Evolutionary conservation across 2,888 invertebrate species (phyloP).

Genomic region (Parascotia fuliginaria): DNA sequence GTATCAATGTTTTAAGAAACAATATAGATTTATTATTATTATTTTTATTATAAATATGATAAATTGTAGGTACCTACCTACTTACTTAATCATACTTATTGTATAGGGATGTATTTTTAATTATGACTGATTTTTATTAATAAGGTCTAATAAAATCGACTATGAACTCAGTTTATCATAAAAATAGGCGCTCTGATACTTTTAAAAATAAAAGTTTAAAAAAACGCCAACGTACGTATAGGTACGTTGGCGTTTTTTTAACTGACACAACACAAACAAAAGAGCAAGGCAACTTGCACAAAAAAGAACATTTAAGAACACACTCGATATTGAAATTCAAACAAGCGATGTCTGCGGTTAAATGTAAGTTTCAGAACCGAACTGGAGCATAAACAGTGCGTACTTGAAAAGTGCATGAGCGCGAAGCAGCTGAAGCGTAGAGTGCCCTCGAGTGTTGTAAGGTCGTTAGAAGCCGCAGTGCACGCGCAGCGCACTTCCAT

Average conservation of each 20-base stretch:
- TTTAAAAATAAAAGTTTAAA: neutral
- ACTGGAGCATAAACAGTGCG: constrained; percentile 78
- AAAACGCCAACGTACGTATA: neutral
- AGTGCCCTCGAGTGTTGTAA: constrained; percentile 64
- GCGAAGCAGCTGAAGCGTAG: constrained; percentile 63
- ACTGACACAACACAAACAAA: neutral
- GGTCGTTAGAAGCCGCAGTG: constrained; percentile 68
- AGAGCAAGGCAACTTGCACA: neutral
- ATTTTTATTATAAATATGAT: too few species aligned
- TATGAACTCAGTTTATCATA: too few species aligned
- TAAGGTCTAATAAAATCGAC: too few species aligned
- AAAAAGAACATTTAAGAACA: constrained; percentile 2
- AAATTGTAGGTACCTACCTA: too few species aligned
- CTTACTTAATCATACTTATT: too few species aligned
- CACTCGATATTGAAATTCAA: constrained; percentile 52
- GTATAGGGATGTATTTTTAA: too few species aligned
- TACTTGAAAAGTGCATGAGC: constrained; percentile 79
- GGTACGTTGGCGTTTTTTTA: too few species aligned
- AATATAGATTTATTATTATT: too few species aligned
- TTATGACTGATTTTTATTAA: too few species aligned
- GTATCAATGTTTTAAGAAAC: too few species aligned
- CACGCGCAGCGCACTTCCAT: constrained; percentile 42
- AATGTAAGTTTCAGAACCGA: constrained; percentile 59
- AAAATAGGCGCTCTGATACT: too few species aligned
- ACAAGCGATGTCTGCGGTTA: constrained; percentile 52